These are phyloP conservation scores for Molossus molossus DNA, from an alignment of 2,797 vertebrate genomes.

Conservation along the genomic window DNA sequence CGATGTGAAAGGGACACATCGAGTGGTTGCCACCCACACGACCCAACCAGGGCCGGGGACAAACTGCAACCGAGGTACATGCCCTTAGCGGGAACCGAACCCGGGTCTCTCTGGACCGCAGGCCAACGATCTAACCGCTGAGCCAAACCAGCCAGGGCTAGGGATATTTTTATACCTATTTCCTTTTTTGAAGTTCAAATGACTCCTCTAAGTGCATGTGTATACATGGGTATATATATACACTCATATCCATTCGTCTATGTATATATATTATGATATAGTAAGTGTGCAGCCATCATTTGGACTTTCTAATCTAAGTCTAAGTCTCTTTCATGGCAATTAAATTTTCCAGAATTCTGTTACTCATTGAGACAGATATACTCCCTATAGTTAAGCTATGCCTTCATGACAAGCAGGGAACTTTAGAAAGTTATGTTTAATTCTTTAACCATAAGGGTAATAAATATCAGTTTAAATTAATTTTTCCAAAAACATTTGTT, in stretches of 20 bases:
- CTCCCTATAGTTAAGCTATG: neutral
- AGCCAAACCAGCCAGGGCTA: too few relatives aligned
- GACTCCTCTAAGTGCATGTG: neutral
- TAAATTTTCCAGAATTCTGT: constrained; percentile 61
- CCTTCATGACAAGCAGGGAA: constrained; percentile 25
- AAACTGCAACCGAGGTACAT: too few relatives aligned
- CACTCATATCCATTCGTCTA: neutral
- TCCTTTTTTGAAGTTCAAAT: constrained; percentile 5
- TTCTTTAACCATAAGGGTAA: constrained; percentile 50
- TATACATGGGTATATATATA: neutral
- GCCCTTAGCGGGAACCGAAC: too few relatives aligned
- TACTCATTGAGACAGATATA: constrained; percentile 27
- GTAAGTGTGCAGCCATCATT: neutral
- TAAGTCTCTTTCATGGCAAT: neutral
- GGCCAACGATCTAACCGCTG: too few relatives aligned
- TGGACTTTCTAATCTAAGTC: constrained; percentile 3
- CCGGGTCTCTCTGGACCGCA: too few relatives aligned
- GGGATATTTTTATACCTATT: neutral
- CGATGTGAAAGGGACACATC: too few relatives aligned
- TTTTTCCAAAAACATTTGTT: constrained; percentile 39
- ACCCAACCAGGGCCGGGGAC: too few relatives aligned
- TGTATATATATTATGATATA: neutral
- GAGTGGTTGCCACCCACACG: too few relatives aligned
- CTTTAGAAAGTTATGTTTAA: constrained; percentile 50
- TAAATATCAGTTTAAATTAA: constrained; percentile 59